Evolutionary conservation across 2,113 vertebrate species (phyloP).

Genomic region (Heptranchias perlo): DNA sequence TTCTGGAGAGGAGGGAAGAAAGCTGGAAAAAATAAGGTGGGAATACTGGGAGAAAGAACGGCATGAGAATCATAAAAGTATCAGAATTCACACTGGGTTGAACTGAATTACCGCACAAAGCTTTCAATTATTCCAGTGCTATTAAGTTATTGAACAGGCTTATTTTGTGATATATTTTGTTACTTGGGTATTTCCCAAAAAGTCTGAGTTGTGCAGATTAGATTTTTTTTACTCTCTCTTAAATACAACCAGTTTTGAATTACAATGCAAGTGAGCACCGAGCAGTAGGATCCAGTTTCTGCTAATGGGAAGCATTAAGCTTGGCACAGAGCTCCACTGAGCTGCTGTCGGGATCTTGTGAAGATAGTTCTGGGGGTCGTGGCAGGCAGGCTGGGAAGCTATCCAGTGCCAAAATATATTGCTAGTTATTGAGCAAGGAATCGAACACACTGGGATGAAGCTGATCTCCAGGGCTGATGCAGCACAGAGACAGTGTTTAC

Average conservation of each 20-base stretch:
- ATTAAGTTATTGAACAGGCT: conserved; percentile 25
- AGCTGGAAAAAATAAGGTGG: not conserved
- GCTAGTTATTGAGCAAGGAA: not conserved
- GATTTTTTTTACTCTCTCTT: conserved; percentile 16
- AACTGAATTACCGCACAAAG: conserved; percentile 1
- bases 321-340: not conserved
- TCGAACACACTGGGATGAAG: not conserved
- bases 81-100: not conserved
- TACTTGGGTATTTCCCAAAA: conserved; percentile 31
- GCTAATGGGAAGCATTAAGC: conserved; percentile 34
- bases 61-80: not conserved
- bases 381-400: not conserved
- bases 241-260: conserved; percentile 28
- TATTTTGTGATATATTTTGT: conserved; percentile 21
- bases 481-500: not conserved
- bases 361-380: not conserved
- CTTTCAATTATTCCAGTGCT: conserved; percentile 18
- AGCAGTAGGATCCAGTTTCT: conserved; percentile 23
- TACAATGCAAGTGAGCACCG: not conserved
- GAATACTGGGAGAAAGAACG: not conserved
- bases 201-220: not conserved
- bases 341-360: not conserved
- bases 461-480: no score
- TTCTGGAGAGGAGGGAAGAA: no score
- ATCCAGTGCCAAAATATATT: not conserved